Evolutionary conservation across 1,140 invertebrate genomes (phyloP).

Genomic region (Eumaeus atala): DNA sequence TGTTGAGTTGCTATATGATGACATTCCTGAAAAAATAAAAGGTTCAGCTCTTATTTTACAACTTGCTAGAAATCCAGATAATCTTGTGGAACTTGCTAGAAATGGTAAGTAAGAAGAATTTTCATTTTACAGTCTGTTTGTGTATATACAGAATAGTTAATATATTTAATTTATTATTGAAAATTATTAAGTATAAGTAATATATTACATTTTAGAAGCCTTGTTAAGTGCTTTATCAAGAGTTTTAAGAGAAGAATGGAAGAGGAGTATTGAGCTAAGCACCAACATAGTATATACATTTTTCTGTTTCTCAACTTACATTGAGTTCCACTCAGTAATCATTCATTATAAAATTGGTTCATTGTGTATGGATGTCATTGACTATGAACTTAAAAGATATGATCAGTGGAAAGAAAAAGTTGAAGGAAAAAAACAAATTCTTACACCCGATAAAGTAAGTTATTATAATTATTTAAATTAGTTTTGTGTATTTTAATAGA

Average conservation of each 20-base stretch:
- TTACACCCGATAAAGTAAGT: conserved; percentile 63
- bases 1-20: conserved; percentile 97
- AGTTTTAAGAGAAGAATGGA: conserved; percentile 97
- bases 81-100: conserved; percentile 92
- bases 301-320: conserved; percentile 98
- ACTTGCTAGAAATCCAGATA: conserved; percentile 93
- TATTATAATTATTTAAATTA: conserved; percentile 3
- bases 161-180: not conserved
- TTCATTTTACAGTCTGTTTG: no score
- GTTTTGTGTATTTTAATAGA: not conserved
- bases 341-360: conserved; percentile 88
- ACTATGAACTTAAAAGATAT: conserved; percentile 93
- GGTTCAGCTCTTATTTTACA: conserved; percentile 94
- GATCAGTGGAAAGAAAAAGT: conserved; percentile 95
- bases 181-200: conserved; percentile 10
- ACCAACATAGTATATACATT: conserved; percentile 98
- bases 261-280: conserved; percentile 94
- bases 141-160: no score
- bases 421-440: conserved; percentile 76
- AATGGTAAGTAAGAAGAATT: conserved; percentile 80
- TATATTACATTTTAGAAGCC: conserved; percentile 83
- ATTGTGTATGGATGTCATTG: conserved; percentile 95
- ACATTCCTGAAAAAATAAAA: conserved; percentile 92
- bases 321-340: conserved; percentile 95
- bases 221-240: conserved; percentile 94